A percentile compares a stretch with the other conserved stretches of the same genome.
These are phyloP conservation scores for Vannuccia rotundouncinata DNA, from an alignment of 2,888 invertebrate species.

Conservation along the genomic window DNA sequence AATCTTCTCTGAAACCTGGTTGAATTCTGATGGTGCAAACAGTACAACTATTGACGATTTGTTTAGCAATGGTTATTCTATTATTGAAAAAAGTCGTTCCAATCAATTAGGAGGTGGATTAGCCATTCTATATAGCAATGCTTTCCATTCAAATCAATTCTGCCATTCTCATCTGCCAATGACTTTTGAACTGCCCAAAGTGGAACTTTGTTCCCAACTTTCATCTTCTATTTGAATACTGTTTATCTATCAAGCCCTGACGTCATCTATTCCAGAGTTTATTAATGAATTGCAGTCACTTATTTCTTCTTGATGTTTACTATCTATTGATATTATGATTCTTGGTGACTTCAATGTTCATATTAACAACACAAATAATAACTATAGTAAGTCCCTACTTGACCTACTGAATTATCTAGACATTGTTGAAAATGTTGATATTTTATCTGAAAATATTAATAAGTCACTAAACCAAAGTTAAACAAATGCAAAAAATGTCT, in stretches of 20 bases:
- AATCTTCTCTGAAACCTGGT: slow-evolving; percentile 2
- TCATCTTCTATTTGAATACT: neutral
- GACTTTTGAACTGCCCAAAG: neutral
- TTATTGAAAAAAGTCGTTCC: slow-evolving; percentile 9
- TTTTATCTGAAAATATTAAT: neutral
- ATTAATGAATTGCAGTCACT: slow-evolving; percentile 17
- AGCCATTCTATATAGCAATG: neutral
- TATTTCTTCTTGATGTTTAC: slow-evolving; percentile 11
- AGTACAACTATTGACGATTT: slow-evolving; percentile 17
- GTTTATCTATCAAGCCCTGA: neutral
- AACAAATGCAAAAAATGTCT: slow-evolving; percentile 1
- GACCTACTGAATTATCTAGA: neutral
- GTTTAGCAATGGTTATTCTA: slow-evolving; percentile 6
- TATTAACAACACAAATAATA: neutral
- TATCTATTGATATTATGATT: neutral
- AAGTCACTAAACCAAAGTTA: neutral
- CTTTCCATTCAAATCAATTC: neutral
- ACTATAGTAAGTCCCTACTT: neutral
- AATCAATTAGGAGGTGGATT: neutral
- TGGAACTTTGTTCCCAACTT: slow-evolving; percentile 8
- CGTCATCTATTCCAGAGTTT: slow-evolving; percentile 10
- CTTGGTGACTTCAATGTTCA: slow-evolving; percentile 22
- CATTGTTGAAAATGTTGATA: neutral
- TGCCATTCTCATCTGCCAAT: neutral
- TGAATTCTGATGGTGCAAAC: slow-evolving; percentile 20